Evolutionary conservation across 2,888 invertebrate species (phyloP).

Genomic region (Dicyrtomina minuta): DNA sequence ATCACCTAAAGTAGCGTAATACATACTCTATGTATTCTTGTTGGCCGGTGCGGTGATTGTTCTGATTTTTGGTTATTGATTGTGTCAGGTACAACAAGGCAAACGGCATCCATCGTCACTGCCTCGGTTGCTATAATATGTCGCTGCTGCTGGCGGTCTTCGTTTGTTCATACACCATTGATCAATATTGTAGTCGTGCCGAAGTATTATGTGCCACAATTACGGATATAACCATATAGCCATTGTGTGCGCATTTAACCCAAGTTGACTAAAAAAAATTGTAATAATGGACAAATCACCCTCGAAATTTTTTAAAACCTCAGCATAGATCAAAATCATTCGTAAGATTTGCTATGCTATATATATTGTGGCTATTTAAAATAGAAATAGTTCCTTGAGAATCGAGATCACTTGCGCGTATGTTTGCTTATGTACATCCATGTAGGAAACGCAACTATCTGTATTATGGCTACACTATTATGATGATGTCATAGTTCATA

Average conservation of each 20-base stretch:
- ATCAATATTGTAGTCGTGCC: too few species aligned
- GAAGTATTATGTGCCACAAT: background rate
- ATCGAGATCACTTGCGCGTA: background rate
- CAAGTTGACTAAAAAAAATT: background rate
- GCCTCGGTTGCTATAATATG: too few species aligned
- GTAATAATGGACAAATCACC: conserved; percentile 15
- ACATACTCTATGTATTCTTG: too few species aligned
- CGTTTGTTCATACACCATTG: background rate
- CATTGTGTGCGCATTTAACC: background rate
- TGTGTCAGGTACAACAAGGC: conserved; percentile 29
- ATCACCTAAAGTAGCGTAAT: too few species aligned
- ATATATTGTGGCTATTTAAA: background rate
- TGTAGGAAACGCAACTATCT: too few species aligned
- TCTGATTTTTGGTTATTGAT: conserved; percentile 14
- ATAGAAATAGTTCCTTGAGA: background rate
- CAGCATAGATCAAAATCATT: too few species aligned
- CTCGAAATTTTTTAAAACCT: too few species aligned
- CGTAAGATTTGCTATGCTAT: too few species aligned
- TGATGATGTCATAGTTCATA: too few species aligned
- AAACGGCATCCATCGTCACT: background rate
- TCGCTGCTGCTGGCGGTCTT: background rate
- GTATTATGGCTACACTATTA: too few species aligned
- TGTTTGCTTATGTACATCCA: background rate
- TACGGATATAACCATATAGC: background rate
- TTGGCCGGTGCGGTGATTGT: background rate